Base-by-base conservation (phyloP, 2,113 vertebrate genomes). In the Chlorodrepanis virens region DNA sequence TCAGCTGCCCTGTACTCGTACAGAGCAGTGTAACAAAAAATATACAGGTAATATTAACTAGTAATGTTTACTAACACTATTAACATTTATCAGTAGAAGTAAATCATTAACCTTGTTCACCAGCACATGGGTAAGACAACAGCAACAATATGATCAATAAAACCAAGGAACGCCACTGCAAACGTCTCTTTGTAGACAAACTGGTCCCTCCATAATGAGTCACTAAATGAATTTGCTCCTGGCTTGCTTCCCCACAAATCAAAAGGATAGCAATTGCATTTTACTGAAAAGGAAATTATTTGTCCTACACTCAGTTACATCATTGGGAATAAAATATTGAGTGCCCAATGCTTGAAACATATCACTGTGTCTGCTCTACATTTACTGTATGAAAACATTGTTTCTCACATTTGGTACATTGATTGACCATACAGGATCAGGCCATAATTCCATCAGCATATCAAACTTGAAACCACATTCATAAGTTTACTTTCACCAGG, bases 181-280 rank as follows among this genome's bases (percentile, higher is more conserved):
- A 90, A 87, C 3, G 21, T n/a, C 79, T 77, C 45, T 29, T 57
- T 57, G 70, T 24, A 88, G 82, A 80, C 75, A 86, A 82, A 80
- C 63, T 83, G 79, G 59, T 71, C 91, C 72, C 93, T 94, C 76
- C 49, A 27, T 42, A 69, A 83, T 21, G 33, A 92, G 25, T 33
- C 79, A 78, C 74, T 83, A 93, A 60, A 78, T n/a, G 5, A 74
- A 83, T 77, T 83, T 85, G 42, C 42, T 95, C 68, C 82, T 2
- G 14, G 78, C 61, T 82, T 81, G 74, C 39, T 74, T 70, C 69
- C 83, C 80, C 61, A 79, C 60, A 89, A 71, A 90, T 70, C 75
- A 56, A 70, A 80, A 67, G n/a, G 67, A 49, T 60, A 72, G 63
- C 52, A 53, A 65, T 25, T 92, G 64, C 40, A 49, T 49, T 75